Evolutionary conservation across 2,888 invertebrate species (phyloP).

Genomic region (Seladonia tumulorum): DNA sequence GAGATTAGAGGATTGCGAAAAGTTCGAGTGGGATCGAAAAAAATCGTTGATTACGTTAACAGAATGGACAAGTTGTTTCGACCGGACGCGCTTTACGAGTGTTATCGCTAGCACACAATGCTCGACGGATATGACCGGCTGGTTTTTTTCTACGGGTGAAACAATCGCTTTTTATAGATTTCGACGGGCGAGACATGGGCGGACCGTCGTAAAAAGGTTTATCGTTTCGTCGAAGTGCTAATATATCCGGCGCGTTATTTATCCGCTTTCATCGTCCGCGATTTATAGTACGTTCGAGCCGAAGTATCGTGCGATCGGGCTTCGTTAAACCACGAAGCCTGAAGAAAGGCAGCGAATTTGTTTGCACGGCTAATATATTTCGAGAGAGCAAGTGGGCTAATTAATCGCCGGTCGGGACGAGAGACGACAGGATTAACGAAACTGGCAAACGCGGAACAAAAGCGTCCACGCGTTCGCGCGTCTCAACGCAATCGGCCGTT

Average conservation of each 20-base stretch:
- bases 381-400: slow-evolving; percentile 21
- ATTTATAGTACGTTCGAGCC: slow-evolving; percentile 6
- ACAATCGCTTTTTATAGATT: slow-evolving; percentile 27
- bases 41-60: background rate
- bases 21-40: background rate
- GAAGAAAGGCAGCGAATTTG: background rate
- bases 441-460: slow-evolving; percentile 43
- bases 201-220: background rate
- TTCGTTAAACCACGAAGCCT: background rate
- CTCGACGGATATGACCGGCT: background rate
- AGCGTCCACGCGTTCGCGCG: slow-evolving; percentile 41
- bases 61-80: background rate
- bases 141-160: slow-evolving; percentile 14
- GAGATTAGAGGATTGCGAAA: background rate
- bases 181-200: background rate
- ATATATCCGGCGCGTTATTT: slow-evolving; percentile 27
- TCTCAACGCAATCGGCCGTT: slow-evolving; percentile 36
- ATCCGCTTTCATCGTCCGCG: background rate
- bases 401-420: slow-evolving; percentile 23
- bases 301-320: background rate
- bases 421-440: background rate
- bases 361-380: background rate
- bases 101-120: background rate
- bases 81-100: background rate
- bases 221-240: slow-evolving; percentile 22